phyloP scores from a whole-genome alignment of 2,113 vertebrate genomes.

The Toxotes jaculatrix region DNA sequence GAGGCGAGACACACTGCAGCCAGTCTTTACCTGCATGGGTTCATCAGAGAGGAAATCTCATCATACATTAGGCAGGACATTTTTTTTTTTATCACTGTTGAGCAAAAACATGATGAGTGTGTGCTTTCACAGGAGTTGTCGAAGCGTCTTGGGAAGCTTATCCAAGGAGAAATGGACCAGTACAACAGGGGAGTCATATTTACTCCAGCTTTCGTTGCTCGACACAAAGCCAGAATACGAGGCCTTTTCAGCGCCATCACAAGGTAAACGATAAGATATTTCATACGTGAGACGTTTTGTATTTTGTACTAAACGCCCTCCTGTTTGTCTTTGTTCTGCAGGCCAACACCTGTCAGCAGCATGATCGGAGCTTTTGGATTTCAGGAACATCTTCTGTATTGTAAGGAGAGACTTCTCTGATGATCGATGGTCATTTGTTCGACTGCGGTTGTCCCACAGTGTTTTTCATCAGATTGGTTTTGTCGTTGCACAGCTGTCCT shows the following conservation, averaged over 20 bases:
- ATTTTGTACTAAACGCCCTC: not conserved
- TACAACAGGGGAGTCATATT: constrained; percentile 94
- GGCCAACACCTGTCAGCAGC: constrained; percentile 91
- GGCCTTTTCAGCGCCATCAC: constrained; percentile 96
- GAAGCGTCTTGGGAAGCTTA: constrained; percentile 89
- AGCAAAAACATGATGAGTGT: not conserved
- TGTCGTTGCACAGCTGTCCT: constrained; percentile 87
- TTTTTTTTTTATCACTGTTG: not conserved
- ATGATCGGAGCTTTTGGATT: constrained; percentile 93
- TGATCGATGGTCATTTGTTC: not conserved
- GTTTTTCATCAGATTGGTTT: not conserved
- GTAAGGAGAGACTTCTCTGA: constrained; percentile 84
- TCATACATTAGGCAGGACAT: not conserved
- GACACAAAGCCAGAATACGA: constrained; percentile 92
- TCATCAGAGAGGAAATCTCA: not conserved
- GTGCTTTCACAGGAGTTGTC: constrained; percentile 86
- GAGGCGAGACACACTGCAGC: constrained; percentile 84
- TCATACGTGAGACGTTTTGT: not conserved
- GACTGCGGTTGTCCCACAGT: not conserved
- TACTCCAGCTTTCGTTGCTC: constrained; percentile 92
- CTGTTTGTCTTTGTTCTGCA: constrained; percentile 65
- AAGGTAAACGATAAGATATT: constrained; percentile 79
- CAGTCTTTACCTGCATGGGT: not conserved
- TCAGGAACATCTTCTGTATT: constrained; percentile 96
- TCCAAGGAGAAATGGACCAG: constrained; percentile 93